Percentiles rank a stretch among this genome's conserved stretches.
These are phyloP conservation scores for Lethocerus indicus DNA, from an alignment of 1,140 invertebrate genomes.

Conservation along the genomic window DNA sequence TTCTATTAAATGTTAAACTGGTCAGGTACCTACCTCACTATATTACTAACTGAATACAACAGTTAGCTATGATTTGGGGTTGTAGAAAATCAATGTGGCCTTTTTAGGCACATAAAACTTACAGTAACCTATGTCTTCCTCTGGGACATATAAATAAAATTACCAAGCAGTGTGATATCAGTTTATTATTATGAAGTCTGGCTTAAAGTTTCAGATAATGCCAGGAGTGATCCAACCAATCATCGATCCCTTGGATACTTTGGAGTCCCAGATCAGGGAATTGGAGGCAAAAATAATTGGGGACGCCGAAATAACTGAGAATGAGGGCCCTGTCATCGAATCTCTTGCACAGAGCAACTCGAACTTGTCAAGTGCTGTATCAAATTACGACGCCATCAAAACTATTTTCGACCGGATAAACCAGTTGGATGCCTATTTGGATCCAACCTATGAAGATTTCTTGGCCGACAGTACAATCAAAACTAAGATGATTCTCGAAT, in stretches of 20 bases:
- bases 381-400: conserved; percentile 3
- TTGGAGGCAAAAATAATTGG: conserved; percentile 9
- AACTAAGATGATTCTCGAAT: conserved; percentile 8
- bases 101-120: too few relatives aligned
- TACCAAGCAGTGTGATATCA: too few relatives aligned
- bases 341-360: conserved; percentile 1
- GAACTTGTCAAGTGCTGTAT: neutral
- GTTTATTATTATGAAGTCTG: too few relatives aligned
- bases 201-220: conserved; percentile 9
- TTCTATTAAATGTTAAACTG: too few relatives aligned
- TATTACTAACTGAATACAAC: too few relatives aligned
- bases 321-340: conserved; percentile 3
- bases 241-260: conserved; percentile 7
- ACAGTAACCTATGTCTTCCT: too few relatives aligned
- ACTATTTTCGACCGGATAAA: conserved; percentile 7
- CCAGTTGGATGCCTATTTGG: conserved; percentile 5
- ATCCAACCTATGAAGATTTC: conserved; percentile 10
- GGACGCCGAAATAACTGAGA: conserved; percentile 1
- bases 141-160: too few relatives aligned
- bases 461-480: neutral
- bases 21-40: too few relatives aligned
- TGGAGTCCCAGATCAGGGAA: conserved; percentile 10
- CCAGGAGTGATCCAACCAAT: conserved; percentile 1
- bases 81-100: too few relatives aligned
- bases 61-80: too few relatives aligned